Conservation (phyloP, 2,113 vertebrate genomes). For the Oreamnos americanus region DNA sequence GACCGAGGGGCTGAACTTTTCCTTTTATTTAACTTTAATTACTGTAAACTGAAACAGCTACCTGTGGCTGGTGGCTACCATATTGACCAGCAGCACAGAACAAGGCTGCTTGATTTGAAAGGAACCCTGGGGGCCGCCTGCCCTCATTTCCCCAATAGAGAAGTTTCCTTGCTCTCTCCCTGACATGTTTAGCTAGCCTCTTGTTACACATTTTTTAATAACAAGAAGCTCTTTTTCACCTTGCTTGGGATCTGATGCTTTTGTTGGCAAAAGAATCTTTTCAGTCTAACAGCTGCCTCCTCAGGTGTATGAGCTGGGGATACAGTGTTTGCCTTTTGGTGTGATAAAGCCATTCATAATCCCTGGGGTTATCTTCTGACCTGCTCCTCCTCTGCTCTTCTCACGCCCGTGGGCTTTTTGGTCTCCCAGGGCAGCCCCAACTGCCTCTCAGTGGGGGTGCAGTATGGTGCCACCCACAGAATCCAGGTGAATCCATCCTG, state of each 20-base stretch:
- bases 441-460: neutral
- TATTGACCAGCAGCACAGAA: neutral
- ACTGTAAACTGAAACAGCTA: neutral
- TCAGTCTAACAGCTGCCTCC: neutral
- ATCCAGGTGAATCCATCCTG: neutral
- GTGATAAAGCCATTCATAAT: neutral
- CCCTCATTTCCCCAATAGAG: neutral
- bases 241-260: neutral
- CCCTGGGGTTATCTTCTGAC: neutral
- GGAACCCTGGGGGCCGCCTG: neutral
- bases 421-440: neutral
- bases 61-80: neutral
- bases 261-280: neutral
- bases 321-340: neutral
- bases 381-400: neutral
- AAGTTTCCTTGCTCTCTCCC: neutral
- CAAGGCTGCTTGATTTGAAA: neutral
- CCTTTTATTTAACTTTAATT: neutral
- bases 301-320: neutral
- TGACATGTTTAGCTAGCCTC: neutral
- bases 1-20: neutral
- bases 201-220: neutral
- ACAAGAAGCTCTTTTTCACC: neutral
- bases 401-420: neutral
- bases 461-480: neutral